phyloP scores from a whole-genome alignment of 2,888 invertebrate species.

The Phyto melanocephala region DNA sequence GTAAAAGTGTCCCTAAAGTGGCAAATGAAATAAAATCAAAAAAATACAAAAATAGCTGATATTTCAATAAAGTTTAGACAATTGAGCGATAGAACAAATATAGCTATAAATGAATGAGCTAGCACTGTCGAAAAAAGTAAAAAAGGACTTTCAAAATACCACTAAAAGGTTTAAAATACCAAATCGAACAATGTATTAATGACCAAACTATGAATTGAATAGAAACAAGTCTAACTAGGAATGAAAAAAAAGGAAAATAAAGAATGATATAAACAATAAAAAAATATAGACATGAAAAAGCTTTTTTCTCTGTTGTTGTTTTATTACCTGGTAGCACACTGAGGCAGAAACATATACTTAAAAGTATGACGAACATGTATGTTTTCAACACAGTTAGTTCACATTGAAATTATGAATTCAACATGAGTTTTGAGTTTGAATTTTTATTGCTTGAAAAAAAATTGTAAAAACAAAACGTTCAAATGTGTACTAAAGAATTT shows the following conservation, averaged over 20 bases:
- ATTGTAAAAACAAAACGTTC: not conserved
- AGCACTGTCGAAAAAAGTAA: not conserved
- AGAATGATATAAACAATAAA: not conserved
- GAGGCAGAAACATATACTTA: not conserved
- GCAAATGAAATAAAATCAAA: conserved; percentile 8
- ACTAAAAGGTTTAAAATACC: not conserved
- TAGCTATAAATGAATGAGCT: conserved; percentile 9
- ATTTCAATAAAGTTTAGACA: not conserved
- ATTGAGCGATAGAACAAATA: not conserved
- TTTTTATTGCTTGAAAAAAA: not conserved
- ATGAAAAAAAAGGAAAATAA: not conserved
- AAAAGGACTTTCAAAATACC: not conserved
- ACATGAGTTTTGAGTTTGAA: conserved; percentile 8
- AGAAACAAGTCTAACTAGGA: not conserved
- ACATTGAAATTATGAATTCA: conserved; percentile 33
- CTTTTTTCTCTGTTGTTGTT: not conserved
- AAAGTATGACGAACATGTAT: conserved; percentile 5
- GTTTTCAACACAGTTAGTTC: not conserved
- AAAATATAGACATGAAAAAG: not conserved
- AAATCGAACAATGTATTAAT: conserved; percentile 40
- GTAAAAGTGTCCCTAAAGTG: not conserved
- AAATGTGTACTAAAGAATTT: not conserved
- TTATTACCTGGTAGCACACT: not conserved
- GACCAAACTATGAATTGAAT: conserved; percentile 1
- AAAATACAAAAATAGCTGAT: too few relatives aligned